phyloP scores from a whole-genome alignment of 2,113 vertebrate species.

The Rhizomys pruinosus region DNA sequence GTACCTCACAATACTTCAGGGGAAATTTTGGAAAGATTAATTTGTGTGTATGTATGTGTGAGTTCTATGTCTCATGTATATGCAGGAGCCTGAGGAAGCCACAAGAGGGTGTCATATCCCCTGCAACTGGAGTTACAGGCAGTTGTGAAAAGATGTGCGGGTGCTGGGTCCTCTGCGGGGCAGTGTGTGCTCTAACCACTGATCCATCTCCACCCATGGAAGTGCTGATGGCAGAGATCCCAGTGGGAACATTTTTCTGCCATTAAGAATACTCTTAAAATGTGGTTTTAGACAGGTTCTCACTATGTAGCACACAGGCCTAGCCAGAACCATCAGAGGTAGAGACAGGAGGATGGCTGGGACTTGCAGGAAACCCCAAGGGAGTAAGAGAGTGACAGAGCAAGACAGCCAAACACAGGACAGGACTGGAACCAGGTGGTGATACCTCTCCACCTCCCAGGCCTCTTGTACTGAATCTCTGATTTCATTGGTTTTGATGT shows the following conservation, averaged over 20 bases:
- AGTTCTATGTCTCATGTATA: no score
- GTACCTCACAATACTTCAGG: neutral
- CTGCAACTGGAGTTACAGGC: no score
- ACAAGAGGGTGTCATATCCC: no score
- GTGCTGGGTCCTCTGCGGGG: no score
- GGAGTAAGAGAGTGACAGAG: neutral
- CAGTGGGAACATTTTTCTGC: neutral
- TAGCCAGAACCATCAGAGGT: neutral
- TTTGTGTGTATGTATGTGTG: no score
- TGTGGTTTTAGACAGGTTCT: no score
- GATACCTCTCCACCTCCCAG: neutral
- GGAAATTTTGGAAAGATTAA: no score
- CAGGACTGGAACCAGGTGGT: neutral
- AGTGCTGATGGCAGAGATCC: neutral
- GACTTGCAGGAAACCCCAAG: no score
- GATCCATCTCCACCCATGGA: neutral
- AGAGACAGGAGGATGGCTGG: neutral
- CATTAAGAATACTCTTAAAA: neutral
- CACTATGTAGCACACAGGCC: neutral
- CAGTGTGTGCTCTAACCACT: no score
- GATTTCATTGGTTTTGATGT: neutral
- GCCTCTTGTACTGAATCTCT: accelerated
- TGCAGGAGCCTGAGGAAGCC: no score
- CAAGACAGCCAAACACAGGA: no score
- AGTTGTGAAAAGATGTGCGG: no score